Evolutionary conservation across 2,888 invertebrate genomes (phyloP).

Genomic region (Erebia aethiops): DNA sequence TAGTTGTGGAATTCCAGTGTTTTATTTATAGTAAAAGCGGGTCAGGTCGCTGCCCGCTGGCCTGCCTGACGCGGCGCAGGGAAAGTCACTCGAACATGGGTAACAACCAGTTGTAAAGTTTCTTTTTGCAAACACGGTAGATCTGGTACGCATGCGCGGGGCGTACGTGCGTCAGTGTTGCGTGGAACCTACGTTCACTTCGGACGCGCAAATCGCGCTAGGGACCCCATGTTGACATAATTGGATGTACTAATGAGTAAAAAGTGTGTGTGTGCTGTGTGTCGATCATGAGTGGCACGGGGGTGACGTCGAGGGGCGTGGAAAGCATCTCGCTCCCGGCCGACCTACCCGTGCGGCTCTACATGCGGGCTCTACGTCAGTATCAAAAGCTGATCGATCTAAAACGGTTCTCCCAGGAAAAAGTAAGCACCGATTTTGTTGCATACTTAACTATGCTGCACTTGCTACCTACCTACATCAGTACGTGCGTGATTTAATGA

Average conservation of each 20-base stretch:
- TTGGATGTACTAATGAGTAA: slow-evolving; percentile 61
- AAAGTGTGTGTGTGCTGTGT: slow-evolving; percentile 58
- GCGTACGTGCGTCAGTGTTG: slow-evolving; percentile 70
- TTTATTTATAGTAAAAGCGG: slow-evolving; percentile 67
- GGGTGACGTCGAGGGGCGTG: slow-evolving; percentile 66
- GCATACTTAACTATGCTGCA: slow-evolving; percentile 30
- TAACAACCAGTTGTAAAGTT: slow-evolving; percentile 55
- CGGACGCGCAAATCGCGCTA: slow-evolving; percentile 71
- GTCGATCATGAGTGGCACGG: slow-evolving; percentile 67
- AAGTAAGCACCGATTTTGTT: slow-evolving; percentile 63
- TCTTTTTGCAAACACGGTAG: slow-evolving; percentile 71
- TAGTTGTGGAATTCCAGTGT: slow-evolving; percentile 36
- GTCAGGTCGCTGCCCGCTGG: slow-evolving; percentile 68
- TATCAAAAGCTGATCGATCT: slow-evolving; percentile 84
- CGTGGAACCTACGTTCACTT: slow-evolving; percentile 77
- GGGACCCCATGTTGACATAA: slow-evolving; percentile 38
- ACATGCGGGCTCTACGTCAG: slow-evolving; percentile 84
- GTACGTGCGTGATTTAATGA: slow-evolving; percentile 38
- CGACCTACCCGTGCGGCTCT: slow-evolving; percentile 77
- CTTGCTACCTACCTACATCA: slow-evolving; percentile 35
- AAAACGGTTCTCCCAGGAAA: slow-evolving; percentile 79
- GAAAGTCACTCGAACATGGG: slow-evolving; percentile 70
- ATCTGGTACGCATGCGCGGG: slow-evolving; percentile 70
- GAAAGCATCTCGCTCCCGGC: slow-evolving; percentile 59
- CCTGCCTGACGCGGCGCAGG: slow-evolving; percentile 54